These are phyloP conservation scores for Epiblema foenella DNA, from an alignment of 2,888 invertebrate species.

Conservation along the genomic window DNA sequence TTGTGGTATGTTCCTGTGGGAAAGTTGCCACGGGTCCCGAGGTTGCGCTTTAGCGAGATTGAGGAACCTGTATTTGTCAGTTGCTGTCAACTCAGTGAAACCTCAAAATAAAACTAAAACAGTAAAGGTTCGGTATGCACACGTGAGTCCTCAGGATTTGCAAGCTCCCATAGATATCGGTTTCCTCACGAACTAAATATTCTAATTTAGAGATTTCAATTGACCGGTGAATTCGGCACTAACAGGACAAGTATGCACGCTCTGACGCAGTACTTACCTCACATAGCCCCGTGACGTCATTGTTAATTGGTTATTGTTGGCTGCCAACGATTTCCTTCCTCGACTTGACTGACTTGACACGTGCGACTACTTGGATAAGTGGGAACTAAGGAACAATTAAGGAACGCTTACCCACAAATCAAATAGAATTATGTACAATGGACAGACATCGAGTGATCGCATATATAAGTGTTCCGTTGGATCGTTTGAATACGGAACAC, in stretches of 20 bases:
- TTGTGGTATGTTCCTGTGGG: no score
- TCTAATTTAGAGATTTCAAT: slow-evolving; percentile 13
- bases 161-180: no score
- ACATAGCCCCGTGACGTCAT: slow-evolving; percentile 36
- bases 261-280: slow-evolving; percentile 32
- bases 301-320: slow-evolving; percentile 40
- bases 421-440: no score
- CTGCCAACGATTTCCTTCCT: slow-evolving; percentile 27
- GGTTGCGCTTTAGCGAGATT: no score
- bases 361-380: neutral
- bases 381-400: slow-evolving; percentile 3
- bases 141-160: no score
- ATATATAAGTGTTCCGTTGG: no score
- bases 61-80: neutral
- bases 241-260: slow-evolving; percentile 5
- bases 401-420: neutral
- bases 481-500: no score
- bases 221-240: neutral
- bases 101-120: no score
- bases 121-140: neutral
- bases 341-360: slow-evolving; percentile 28
- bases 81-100: neutral
- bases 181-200: neutral
- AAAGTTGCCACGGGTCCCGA: neutral
- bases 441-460: no score